phyloP scores from a whole-genome alignment of 2,888 invertebrate species.

The Camponotus fellah region DNA sequence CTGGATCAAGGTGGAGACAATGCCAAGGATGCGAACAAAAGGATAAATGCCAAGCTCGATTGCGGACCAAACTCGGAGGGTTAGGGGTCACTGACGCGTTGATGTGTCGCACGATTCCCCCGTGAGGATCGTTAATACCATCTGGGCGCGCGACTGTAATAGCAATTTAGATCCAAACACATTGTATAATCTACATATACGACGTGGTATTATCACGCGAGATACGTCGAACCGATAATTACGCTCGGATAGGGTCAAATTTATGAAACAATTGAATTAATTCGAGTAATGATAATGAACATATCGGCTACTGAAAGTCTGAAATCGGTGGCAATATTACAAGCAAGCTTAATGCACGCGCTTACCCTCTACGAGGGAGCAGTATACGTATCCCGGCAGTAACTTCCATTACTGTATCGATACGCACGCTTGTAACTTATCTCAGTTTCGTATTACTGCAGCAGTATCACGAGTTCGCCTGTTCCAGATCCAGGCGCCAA shows the following conservation, averaged over 20 bases:
- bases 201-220: background rate
- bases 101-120: slow-evolving; percentile 55
- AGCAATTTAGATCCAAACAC: slow-evolving; percentile 37
- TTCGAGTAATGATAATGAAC: background rate
- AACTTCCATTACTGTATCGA: slow-evolving; percentile 17
- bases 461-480: slow-evolving; percentile 18
- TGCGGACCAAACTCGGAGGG: slow-evolving; percentile 21
- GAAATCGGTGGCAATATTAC: background rate
- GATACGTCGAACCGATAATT: slow-evolving; percentile 15
- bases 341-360: background rate
- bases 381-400: background rate
- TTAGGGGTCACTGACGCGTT: slow-evolving; percentile 33
- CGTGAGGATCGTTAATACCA: slow-evolving; percentile 52
- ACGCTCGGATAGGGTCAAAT: background rate
- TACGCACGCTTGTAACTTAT: slow-evolving; percentile 39
- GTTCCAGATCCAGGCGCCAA: slow-evolving; percentile 36
- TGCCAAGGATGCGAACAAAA: slow-evolving; percentile 77
- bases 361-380: background rate
- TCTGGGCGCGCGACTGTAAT: slow-evolving; percentile 29
- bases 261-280: background rate
- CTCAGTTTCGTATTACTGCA: slow-evolving; percentile 18
- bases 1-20: slow-evolving; percentile 71
- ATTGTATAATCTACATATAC: slow-evolving; percentile 24
- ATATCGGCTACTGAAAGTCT: background rate
- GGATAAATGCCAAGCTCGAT: slow-evolving; percentile 72